phyloP scores from a whole-genome alignment of 2,888 invertebrate genomes.

The Acanthosepion pharaonis region DNA sequence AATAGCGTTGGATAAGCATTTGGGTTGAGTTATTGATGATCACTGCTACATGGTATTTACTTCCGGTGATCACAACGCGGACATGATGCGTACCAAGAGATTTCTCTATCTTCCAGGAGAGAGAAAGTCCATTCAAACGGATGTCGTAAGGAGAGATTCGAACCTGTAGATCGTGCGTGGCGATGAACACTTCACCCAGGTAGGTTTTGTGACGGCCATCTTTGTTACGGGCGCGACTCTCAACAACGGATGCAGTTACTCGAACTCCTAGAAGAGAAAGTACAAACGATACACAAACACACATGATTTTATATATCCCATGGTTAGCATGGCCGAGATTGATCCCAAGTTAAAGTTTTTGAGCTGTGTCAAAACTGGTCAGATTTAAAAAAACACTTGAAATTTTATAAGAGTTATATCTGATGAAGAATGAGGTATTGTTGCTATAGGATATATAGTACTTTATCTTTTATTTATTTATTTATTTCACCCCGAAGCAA shows the following conservation, averaged over 20 bases:
- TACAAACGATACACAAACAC: neutral
- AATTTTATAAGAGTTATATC: too few relatives aligned
- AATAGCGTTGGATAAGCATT: neutral
- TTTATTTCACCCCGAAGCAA: too few relatives aligned
- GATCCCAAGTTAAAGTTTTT: too few relatives aligned
- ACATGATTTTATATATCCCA: too few relatives aligned
- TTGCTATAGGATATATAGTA: too few relatives aligned
- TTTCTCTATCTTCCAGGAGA: neutral
- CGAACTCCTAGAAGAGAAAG: slow-evolving; percentile 21
- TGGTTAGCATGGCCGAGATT: too few relatives aligned
- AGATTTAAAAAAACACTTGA: too few relatives aligned
- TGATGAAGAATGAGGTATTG: too few relatives aligned
- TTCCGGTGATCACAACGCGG: neutral
- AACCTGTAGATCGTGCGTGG: neutral
- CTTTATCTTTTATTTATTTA: too few relatives aligned
- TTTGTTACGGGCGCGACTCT: neutral
- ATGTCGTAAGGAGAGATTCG: neutral
- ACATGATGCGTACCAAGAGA: neutral
- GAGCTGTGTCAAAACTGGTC: too few relatives aligned
- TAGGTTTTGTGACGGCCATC: slow-evolving; percentile 36
- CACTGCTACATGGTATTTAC: neutral
- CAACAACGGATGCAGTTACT: neutral
- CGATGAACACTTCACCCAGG: slow-evolving; percentile 24
- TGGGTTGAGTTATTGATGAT: neutral
- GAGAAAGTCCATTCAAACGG: neutral